Evolutionary conservation across 2,113 vertebrate genomes (phyloP), one percentile per base, ranked within the genome.

Genomic region (Helogale parvula): DNA sequence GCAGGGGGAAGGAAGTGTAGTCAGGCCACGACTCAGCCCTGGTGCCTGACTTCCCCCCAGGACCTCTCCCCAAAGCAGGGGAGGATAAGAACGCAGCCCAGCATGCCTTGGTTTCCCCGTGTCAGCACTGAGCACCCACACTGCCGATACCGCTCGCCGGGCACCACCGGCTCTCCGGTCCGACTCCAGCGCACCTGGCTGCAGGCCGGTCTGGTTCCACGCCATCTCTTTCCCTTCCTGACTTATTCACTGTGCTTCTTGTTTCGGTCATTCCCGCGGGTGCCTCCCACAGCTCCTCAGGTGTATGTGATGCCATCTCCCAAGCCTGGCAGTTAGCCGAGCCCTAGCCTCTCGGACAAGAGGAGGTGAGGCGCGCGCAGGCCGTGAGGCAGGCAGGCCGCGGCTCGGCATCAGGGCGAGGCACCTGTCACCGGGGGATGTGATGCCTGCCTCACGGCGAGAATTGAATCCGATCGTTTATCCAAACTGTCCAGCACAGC

Each of bases 241-340:
- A 5, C 35, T 16, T 12, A 2, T 1, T 57, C 4, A 0, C 52
- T 1, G 7, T 6, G 0, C 23, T 7, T 25, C 1, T 17, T 7
- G 7, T 14, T 38, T 21, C 2, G 5, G n/a, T 57, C 41, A 0
- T 38, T 60, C 10, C 65, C 47, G 0, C 0, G 60, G 54, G 17
- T 5, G 41, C 1, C 29, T 12, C 27, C 16, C 5, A 10, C 29
- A 77, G 13, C 17, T 23, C 45, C 1, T 41, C 7, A 1, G 0
- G 3, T 4, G 38, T 10, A 13, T 23, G 81, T n/a, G 6, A 8
- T 3, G 12, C 41, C 54, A 7, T 38, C 7, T 2, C 81, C 25
- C 80, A 54, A 29, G 50, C 68, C 63, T 29, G 5, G 15, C 1
- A 0, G 29, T 9, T 10, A 19, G n/a, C 41, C 0, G n/a, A 31